Conservation (phyloP, 1,140 invertebrate species). For the Drosophila teissieri region DNA sequence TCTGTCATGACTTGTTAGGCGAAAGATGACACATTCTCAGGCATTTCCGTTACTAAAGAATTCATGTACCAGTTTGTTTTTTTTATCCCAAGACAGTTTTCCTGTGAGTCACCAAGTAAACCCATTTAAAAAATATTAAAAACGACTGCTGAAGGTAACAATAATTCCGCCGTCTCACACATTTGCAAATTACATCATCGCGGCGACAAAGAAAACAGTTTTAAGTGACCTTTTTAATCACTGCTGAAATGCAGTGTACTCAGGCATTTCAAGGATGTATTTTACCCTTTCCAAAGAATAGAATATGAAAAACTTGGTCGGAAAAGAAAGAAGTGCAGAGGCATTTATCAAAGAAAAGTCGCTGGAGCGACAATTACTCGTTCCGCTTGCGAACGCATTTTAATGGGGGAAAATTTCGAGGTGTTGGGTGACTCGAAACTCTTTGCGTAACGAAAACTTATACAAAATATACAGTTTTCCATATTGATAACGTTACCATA, state of each 20-base stretch:
- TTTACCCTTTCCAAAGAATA: background rate
- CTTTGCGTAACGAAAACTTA: background rate
- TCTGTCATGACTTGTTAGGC: too few relatives aligned
- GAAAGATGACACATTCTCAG: constrained; percentile 3
- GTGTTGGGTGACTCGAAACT: constrained; percentile 6
- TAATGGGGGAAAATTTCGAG: background rate
- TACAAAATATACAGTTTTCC: background rate
- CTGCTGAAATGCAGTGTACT: background rate
- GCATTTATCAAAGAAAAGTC: constrained; percentile 9
- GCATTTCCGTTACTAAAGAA: constrained; percentile 3
- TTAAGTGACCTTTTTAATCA: constrained; percentile 2
- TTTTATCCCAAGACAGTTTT: background rate
- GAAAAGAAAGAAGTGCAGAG: background rate
- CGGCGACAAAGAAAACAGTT: background rate
- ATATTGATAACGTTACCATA: background rate
- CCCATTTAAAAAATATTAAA: background rate
- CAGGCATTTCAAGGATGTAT: background rate
- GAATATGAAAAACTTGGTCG: background rate
- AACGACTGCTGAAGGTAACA: background rate
- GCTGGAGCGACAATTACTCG: constrained; percentile 25
- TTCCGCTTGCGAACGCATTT: constrained; percentile 23
- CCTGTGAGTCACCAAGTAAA: background rate
- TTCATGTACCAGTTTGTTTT: background rate
- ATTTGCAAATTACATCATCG: constrained; percentile 2
- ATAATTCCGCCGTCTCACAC: background rate